Evolutionary conservation across 2,113 vertebrate species (phyloP).

Genomic region (Cyanoramphus novaezelandiae): DNA sequence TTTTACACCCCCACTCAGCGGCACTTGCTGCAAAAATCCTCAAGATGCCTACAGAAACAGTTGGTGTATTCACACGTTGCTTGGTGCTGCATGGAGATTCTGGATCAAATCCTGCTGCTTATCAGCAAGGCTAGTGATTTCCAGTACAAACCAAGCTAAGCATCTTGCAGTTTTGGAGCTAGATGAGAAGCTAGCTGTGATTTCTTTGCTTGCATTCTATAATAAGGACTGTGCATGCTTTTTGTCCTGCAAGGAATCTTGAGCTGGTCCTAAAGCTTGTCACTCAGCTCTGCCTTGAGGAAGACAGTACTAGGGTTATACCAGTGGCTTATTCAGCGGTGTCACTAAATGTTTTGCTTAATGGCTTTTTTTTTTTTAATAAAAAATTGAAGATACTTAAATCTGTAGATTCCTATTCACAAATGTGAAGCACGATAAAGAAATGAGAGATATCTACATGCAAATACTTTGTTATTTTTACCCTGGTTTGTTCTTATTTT

Average conservation of each 20-base stretch:
- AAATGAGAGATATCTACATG: neutral
- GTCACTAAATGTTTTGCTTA: neutral
- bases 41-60: neutral
- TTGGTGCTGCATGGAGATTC: neutral
- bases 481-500: neutral
- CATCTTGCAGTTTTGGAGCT: neutral
- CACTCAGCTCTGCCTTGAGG: neutral
- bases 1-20: neutral
- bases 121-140: neutral
- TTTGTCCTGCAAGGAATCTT: neutral
- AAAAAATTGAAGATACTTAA: neutral
- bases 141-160: neutral
- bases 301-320: neutral
- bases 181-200: neutral
- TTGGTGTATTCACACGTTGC: neutral
- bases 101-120: neutral
- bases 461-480: neutral
- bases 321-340: neutral
- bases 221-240: neutral
- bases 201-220: neutral
- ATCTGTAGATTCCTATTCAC: neutral
- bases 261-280: neutral
- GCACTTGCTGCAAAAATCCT: neutral
- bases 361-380: neutral
- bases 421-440: neutral